A percentile compares a stretch with the other conserved stretches of the same genome.
phyloP scores from a whole-genome alignment of 1,140 invertebrate genomes.

The Magallana angulata region DNA sequence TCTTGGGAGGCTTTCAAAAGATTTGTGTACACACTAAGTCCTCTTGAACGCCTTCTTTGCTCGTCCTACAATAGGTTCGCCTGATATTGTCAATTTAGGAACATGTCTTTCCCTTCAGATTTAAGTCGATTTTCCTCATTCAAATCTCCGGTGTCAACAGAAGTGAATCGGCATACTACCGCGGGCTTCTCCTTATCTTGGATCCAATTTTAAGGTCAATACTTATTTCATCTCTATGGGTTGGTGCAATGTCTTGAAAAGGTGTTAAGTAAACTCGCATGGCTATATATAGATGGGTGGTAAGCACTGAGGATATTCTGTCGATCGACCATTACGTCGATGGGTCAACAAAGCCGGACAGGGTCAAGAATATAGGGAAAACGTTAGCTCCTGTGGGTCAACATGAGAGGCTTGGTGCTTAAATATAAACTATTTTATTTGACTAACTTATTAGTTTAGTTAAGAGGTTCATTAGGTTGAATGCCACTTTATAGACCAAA shows the following conservation, averaged over 20 bases:
- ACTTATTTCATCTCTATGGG: not conserved
- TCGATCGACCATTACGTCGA: not conserved
- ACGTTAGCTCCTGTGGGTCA: not conserved
- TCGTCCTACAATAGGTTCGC: not conserved
- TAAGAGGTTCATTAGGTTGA: too few relatives aligned
- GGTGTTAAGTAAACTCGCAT: not conserved
- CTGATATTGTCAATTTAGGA: not conserved
- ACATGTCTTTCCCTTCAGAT: not conserved
- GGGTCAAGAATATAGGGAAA: not conserved
- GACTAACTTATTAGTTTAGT: not conserved
- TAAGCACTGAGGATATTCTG: not conserved
- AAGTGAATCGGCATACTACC: not conserved
- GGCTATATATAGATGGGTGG: not conserved
- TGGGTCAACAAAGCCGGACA: not conserved
- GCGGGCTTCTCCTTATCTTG: not conserved
- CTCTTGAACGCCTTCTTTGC: not conserved
- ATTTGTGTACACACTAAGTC: slow-evolving; percentile 9
- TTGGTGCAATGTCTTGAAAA: not conserved
- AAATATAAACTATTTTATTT: not conserved
- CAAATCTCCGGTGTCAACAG: slow-evolving; percentile 14
- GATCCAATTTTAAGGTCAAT: slow-evolving; percentile 6
- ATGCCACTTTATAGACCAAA: not conserved
- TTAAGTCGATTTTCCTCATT: not conserved
- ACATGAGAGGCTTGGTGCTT: not conserved
- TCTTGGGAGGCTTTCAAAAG: slow-evolving; percentile 4